A percentile compares a stretch with the other conserved stretches of the same genome.
Conservation (phyloP, 1,140 invertebrate species). For the Heliconius hermathena region DNA sequence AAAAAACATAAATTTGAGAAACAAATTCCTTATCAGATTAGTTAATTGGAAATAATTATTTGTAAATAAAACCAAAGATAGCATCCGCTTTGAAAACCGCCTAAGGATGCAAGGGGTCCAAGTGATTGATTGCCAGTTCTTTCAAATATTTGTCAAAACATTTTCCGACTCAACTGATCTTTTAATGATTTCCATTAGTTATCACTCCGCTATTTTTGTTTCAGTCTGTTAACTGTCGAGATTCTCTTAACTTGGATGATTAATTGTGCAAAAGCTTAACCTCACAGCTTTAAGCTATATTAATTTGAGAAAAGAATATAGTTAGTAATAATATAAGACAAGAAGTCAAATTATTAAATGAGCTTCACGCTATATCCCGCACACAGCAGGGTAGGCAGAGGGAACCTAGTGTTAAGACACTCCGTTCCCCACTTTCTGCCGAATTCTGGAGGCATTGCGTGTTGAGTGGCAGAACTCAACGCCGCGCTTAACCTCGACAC, state of each 20-base stretch:
- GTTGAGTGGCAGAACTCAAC: no score
- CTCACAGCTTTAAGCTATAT: conserved; percentile 2
- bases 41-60: conserved; percentile 6
- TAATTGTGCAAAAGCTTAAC: neutral
- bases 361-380: no score
- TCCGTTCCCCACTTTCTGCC: no score
- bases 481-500: no score
- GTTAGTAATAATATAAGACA: no score
- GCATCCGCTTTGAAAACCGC: conserved; percentile 4
- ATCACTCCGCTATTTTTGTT: conserved; percentile 37
- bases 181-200: conserved; percentile 43
- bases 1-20: neutral
- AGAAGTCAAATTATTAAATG: no score
- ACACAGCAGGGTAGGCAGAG: no score
- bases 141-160: conserved; percentile 67
- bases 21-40: neutral
- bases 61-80: neutral
- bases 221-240: conserved; percentile 18
- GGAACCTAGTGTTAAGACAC: no score
- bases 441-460: no score
- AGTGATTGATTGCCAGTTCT: conserved; percentile 61
- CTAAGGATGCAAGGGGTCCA: conserved; percentile 34
- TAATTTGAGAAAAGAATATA: neutral
- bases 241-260: neutral
- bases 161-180: conserved; percentile 50